Percentiles rank a stretch among this genome's conserved stretches.
Evolutionary conservation across 2,888 invertebrate species (phyloP).

Genomic region (Orchesella flavescens): DNA sequence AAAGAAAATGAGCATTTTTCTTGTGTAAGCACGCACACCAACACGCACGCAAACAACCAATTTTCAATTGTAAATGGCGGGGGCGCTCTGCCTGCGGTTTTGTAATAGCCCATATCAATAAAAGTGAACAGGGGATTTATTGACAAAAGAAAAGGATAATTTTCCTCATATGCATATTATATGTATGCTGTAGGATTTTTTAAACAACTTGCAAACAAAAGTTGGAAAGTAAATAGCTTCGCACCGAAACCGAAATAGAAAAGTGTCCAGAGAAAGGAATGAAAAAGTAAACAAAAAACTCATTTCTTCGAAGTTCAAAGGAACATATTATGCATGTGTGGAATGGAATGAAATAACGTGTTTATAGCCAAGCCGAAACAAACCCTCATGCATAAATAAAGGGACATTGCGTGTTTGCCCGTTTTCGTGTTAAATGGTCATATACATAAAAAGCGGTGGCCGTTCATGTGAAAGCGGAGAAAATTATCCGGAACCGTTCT

Average conservation of each 20-base stretch:
- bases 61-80: constrained; percentile 29
- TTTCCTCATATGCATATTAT: not conserved
- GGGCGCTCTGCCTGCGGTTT: not conserved
- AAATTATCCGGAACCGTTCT: constrained; percentile 14
- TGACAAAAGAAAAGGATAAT: not conserved
- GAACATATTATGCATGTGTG: not conserved
- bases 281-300: not conserved
- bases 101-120: not conserved
- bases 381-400: constrained; percentile 55
- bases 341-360: not conserved
- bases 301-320: not conserved
- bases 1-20: not conserved
- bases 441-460: not conserved
- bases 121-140: not conserved
- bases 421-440: constrained; percentile 42
- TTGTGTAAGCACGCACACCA: constrained; percentile 7
- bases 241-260: no score
- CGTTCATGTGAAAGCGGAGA: constrained; percentile 1
- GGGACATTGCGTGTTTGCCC: not conserved
- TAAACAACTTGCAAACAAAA: not conserved
- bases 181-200: not conserved
- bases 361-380: not conserved
- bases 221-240: not conserved
- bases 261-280: no score
- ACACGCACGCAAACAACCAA: constrained; percentile 40